Conservation (phyloP, 2,113 vertebrate genomes). For the Pygoscelis adeliae region DNA sequence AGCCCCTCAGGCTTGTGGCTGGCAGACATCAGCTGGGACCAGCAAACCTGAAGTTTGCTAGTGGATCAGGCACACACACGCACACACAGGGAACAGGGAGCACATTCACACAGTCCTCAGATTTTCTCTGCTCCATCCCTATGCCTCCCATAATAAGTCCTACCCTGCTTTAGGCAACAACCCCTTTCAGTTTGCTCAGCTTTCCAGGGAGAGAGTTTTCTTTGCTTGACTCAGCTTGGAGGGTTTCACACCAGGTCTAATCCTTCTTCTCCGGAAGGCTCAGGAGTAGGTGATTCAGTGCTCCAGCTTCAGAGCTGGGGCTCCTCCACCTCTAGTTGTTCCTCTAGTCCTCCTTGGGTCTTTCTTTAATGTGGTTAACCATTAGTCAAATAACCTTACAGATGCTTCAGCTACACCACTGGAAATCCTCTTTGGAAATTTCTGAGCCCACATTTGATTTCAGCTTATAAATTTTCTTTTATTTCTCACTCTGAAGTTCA, state of each 20-base stretch:
- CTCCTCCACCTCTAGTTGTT: background rate
- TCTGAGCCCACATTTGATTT: background rate
- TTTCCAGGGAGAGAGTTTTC: background rate
- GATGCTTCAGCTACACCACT: background rate
- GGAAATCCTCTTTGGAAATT: background rate
- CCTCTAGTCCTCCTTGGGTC: background rate
- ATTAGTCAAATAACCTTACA: background rate
- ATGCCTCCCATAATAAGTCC: background rate
- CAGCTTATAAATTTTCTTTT: background rate
- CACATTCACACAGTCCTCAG: background rate
- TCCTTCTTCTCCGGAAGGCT: background rate
- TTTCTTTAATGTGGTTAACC: background rate
- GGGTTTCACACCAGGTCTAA: background rate
- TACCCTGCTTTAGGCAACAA: background rate
- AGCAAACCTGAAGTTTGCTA: background rate
- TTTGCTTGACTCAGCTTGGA: background rate
- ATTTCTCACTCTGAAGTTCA: background rate
- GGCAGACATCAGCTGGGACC: background rate
- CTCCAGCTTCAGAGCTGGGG: background rate
- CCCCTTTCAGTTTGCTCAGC: background rate
- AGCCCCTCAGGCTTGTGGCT: background rate
- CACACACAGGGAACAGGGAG: background rate
- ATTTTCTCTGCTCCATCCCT: background rate
- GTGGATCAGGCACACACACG: background rate
- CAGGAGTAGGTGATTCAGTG: background rate